phyloP scores from a whole-genome alignment of 1,140 invertebrate species.

The Bradysia coprophila region DNA sequence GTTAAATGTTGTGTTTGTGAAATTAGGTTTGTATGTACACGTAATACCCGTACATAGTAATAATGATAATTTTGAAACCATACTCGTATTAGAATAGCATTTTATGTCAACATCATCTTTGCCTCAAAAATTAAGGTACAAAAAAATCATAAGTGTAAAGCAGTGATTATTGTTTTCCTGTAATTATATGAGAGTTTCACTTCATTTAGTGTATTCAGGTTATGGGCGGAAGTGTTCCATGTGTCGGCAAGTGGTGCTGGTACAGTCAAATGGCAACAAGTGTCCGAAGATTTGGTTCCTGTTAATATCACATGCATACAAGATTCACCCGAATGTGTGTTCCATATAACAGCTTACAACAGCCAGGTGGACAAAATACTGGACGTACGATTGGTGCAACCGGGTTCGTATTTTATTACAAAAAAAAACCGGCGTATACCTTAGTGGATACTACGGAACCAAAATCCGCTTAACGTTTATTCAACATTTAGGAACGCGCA shows the following conservation, averaged over 20 bases:
- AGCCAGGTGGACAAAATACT: constrained; percentile 96
- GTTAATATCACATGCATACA: constrained; percentile 95
- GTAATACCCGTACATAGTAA: no score
- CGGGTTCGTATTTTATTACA: constrained; percentile 42
- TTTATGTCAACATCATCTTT: neutral
- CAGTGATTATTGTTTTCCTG: constrained; percentile 6
- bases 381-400: constrained; percentile 88
- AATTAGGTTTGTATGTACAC: no score
- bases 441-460: no score
- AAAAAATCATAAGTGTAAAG: constrained; percentile 4
- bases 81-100: no score
- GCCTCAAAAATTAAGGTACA: neutral
- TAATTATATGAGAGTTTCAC: constrained; percentile 12
- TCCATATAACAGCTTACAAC: constrained; percentile 96
- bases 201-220: constrained; percentile 37
- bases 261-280: constrained; percentile 89
- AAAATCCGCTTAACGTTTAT: neutral
- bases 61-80: no score
- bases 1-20: no score
- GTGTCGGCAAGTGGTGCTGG: constrained; percentile 77
- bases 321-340: constrained; percentile 87
- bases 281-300: constrained; percentile 92
- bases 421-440: no score
- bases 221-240: constrained; percentile 96
- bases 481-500: constrained; percentile 63